Evolutionary conservation across 1,140 invertebrate species (phyloP), one percentile per base, ranked within the genome.

Genomic region (Pseudomyrmex dendroicus): DNA sequence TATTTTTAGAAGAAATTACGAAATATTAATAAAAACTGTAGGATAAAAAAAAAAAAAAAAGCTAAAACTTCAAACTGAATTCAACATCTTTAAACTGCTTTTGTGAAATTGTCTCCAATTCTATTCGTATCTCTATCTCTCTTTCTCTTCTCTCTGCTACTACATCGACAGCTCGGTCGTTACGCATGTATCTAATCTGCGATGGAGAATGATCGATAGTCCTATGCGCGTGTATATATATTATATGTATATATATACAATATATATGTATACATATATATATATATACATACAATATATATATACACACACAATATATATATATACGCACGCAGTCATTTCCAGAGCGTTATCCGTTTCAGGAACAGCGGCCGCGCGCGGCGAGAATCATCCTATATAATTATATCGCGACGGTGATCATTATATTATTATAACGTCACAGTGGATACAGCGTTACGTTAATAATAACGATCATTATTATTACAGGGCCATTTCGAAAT

Each of bases 391-490:
- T 80, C 66, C 66, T 80, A 80, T 80, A 80, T 80, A 80, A 80
- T 80, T 80, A 72, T 80, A 72, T 80, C 54, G 66, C 76, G 68
- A 80, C 76, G 66, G 76, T 80, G 76, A 80, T 80, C 76, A 80
- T 80, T 80, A 80, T 80, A 80, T 80, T 80, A 80, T 80, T 80
- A 80, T 72, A 72, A 70, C 76, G 64, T 78, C 76, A 72, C 46
- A 70, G 66, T 80, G 46, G 66, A 72, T 72, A 72, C 66, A 56
- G 54, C 54, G 66, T 80, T 70, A 70, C 66, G 76, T 80, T 80
- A 80, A 80, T 78, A 78, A 78, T 70, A 80, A 80, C 76, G 76
- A 80, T 80, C 76, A 80, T 80, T 80, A 80, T 80, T 80, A 80
- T 80, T 80, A 72, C 76, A 80, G 76, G 66, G 66, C 66, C 64